Base-by-base conservation (phyloP, 30 jellyfish, hydroid and myxozoan species). In the Hydractinia echinata region DNA sequence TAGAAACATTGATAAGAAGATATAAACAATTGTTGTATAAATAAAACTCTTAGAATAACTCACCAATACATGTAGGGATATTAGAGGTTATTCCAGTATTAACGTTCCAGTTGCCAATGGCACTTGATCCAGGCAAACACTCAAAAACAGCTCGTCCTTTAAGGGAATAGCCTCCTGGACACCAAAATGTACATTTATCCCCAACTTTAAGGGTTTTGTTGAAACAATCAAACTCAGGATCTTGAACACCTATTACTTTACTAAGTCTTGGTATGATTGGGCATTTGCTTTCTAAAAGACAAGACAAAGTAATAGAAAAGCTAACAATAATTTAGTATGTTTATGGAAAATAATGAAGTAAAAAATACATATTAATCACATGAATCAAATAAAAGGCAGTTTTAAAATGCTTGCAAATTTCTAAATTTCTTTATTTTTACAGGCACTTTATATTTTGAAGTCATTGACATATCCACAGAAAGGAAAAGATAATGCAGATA, bases 181-280 rank as follows among this genome's bases (percentile, higher is more conserved):
- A 89, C 4, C 11, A 55, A 73, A 89, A 89, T 48, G 69, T 61
- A 67, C 97, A 89, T 9, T 76, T 64, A 44, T 89, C 95, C 51
- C 79, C 89, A 55, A 85, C 95, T 51, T 84, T 79, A 10, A 84
- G 76, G 4, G 64, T 76, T 10, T 62, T 71, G 53, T 83, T 76
- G 48, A 89, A 85, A 53, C 97, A 89, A 69, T 89, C 68, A 50
- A 51, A 78, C 19, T 58, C 52, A 14, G 91, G 82, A 67, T 72
- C 69, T 48, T 64, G 84, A 7, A 88, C 84, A 6, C 39, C 19
- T 55, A 88, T 20, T 83, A 77, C 81, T 39, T 79, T 82, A 61
- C 83, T 88, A 16, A 69, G 76, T 82, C 81, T 86, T 80, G 95
- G 90, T 9, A 86, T 50, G 14, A 68, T 81, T 0, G 95, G 87